phyloP scores from a whole-genome alignment of 1,140 invertebrate species.

The Platyscapa corneri region DNA sequence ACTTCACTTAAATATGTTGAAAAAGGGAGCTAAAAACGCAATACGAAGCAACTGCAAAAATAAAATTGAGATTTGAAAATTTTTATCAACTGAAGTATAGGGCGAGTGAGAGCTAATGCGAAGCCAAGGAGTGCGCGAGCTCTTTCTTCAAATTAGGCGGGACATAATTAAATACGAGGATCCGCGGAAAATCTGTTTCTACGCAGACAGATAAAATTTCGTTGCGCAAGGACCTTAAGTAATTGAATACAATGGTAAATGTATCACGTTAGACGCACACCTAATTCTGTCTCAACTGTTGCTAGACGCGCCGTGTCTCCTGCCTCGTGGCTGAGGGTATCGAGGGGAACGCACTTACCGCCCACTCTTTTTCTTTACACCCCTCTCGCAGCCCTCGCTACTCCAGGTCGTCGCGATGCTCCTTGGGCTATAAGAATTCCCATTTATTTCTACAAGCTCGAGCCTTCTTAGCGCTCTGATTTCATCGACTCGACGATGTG shows the following conservation, averaged over 20 bases:
- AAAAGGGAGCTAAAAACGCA: too few species aligned
- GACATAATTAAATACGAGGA: conserved; percentile 3
- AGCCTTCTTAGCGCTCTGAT: conserved; percentile 31
- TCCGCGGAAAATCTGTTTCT: conserved; percentile 7
- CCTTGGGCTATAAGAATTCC: conserved; percentile 31
- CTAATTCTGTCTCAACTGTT: conserved; percentile 55
- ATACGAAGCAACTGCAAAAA: too few species aligned
- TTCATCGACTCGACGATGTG: conserved; percentile 38
- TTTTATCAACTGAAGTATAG: not conserved
- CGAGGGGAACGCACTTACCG: not conserved
- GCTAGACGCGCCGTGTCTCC: not conserved
- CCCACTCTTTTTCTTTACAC: not conserved
- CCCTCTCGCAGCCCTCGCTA: not conserved
- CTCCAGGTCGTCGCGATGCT: not conserved
- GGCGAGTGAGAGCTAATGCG: not conserved
- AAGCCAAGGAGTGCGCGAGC: too few species aligned
- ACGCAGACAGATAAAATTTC: not conserved
- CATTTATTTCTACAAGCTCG: conserved; percentile 42
- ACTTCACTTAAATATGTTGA: too few species aligned
- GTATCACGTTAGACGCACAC: conserved; percentile 53
- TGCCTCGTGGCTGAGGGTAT: not conserved
- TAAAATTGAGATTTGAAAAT: too few species aligned
- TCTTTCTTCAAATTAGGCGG: not conserved
- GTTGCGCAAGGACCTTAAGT: conserved; percentile 59
- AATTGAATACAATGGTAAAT: conserved; percentile 64